Evolutionary conservation across 2,797 vertebrate genomes (phyloP).

Genomic region (Hyperoplus immaculatus): DNA sequence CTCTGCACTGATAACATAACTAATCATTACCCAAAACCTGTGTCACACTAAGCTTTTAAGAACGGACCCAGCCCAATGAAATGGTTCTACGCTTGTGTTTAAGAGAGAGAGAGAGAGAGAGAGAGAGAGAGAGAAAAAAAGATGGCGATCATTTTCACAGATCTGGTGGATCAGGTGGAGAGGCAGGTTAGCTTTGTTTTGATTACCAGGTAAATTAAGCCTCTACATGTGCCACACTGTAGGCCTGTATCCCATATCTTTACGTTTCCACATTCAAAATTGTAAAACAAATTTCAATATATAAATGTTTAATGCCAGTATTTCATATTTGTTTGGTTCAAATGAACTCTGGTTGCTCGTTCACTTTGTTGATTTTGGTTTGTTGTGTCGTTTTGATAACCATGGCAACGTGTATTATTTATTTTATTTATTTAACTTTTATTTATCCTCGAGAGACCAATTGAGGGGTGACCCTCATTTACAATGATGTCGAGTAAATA

Average conservation of each 20-base stretch:
- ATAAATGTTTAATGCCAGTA: not conserved
- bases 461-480: too few species aligned
- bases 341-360: not conserved
- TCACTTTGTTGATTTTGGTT: not conserved
- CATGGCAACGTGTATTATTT: not conserved
- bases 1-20: constrained; percentile 80
- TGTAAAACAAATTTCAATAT: not conserved
- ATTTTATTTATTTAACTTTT: too few species aligned
- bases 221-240: not conserved
- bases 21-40: constrained; percentile 78
- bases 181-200: constrained; percentile 19
- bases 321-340: not conserved
- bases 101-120: constrained; percentile 5
- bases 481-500: too few species aligned
- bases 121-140: constrained; percentile 9
- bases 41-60: constrained; percentile 73
- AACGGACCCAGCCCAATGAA: constrained; percentile 56
- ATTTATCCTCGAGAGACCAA: too few species aligned
- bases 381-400: not conserved
- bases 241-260: not conserved
- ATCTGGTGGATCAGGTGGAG: constrained; percentile 1
- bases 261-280: not conserved
- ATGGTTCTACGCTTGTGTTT: constrained; percentile 7
- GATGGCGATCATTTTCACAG: not conserved
- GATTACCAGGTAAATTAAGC: constrained; percentile 5